Evolutionary conservation across 2,888 invertebrate genomes (phyloP), one percentile per base, ranked within the genome.

Genomic region (Aplocera efformata): DNA sequence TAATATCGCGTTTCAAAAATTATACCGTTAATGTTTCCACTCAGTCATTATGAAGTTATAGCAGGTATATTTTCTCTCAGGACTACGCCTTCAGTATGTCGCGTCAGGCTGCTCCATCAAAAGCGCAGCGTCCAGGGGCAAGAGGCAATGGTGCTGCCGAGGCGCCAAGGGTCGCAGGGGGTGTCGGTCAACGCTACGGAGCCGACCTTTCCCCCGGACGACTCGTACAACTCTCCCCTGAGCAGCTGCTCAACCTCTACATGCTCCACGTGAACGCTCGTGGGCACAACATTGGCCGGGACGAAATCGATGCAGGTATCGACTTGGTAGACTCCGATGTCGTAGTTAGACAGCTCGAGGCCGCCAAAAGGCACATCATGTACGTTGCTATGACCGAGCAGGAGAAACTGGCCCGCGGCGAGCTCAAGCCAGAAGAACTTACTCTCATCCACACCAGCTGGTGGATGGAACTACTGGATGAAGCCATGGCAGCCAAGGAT

Each of bases 31-130:
- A 5, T 3, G 2, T 17, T 2, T 5, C 13, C 13, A 17, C 13
- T 3, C 13, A 3, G 13, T 5, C 13, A 17, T 2, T 3, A 17
- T 3, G 13, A 17, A 17, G 13, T 5, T 17, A 17, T 5, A 17
- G 13, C 13, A 2, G 13, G n/a, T n/a, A n/a, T n/a, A 6, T 35
- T 54, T 53, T 48, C 48, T 85, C 88, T 7, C 72, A 96, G 96
- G 90, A 92, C 55, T 96, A 96, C 73, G 94, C 94, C 6, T 77
- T 94, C 10, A 90, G 90, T 5, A 74, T 97, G 41, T 92, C 93
- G 0, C 89, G 93, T 59, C 96, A 96, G 73, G 45, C 10, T 0
- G 8, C 29, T 2, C 40, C 45, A 1, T 5, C 10, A 22, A 9
- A 25, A 5, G 28, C 3, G 8, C 9, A 24, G 11, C 38, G 31